A percentile compares a stretch with the other conserved stretches of the same genome.
These are phyloP conservation scores for Harmothoe impar DNA, from an alignment of 2,888 invertebrate genomes.

Conservation along the genomic window DNA sequence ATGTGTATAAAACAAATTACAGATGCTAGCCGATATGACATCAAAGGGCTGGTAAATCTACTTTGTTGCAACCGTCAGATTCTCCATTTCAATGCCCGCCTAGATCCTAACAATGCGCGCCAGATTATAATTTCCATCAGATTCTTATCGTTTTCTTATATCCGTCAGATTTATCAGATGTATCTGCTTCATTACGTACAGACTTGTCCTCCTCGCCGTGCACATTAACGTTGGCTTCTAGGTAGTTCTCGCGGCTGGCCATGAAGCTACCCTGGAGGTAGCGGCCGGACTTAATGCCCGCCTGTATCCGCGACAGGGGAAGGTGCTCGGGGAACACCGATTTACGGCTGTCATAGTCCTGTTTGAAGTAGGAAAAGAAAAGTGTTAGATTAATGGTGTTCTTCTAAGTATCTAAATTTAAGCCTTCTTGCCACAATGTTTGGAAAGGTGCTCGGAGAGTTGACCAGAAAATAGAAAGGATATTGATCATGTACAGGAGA, in stretches of 20 bases:
- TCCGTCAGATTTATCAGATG: no score
- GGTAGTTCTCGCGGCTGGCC: conserved; percentile 95
- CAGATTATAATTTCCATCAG: no score
- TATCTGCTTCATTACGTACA: conserved; percentile 66
- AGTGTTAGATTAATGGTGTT: neutral
- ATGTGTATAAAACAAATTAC: no score
- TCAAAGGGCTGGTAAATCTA: no score
- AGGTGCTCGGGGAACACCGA: conserved; percentile 89
- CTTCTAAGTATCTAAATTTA: neutral
- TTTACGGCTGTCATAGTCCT: conserved; percentile 20
- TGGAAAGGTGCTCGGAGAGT: neutral
- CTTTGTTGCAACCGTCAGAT: no score
- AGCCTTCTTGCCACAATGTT: neutral
- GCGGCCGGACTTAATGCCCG: conserved; percentile 90
- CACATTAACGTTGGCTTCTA: conserved; percentile 94
- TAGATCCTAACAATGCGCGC: no score
- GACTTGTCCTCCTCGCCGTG: conserved; percentile 85
- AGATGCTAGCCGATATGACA: no score
- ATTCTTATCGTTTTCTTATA: no score
- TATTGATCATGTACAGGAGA: no score
- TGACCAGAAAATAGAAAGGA: no score
- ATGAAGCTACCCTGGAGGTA: conserved; percentile 89
- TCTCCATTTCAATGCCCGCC: no score
- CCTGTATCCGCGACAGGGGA: conserved; percentile 89
- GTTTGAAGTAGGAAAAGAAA: neutral